Evolutionary conservation across 2,113 vertebrate species (phyloP), one percentile per base, ranked within the genome.

Genomic region (Istiophorus platypterus): DNA sequence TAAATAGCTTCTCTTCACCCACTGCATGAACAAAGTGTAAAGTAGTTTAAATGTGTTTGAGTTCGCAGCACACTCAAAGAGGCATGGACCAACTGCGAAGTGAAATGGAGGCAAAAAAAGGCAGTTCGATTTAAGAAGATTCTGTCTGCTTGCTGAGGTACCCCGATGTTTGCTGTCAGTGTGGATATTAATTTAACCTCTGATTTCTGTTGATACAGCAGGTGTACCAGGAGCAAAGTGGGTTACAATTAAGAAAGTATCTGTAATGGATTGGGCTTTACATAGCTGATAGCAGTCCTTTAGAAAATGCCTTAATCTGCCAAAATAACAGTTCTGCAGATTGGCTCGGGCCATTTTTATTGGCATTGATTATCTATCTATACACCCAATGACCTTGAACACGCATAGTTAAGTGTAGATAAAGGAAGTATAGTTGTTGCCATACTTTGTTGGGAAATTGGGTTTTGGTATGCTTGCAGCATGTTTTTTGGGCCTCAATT

Each of bases 341-440:
- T 62, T 62, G 29, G n/a, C 37, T 10, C n/a, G 17, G 10, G 2
- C 58, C 18, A 20, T 34, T 47, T 80, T 1, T 24, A 29, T 59
- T 26, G 13, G 26, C 18, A 18, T 47, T 34, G 3, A 27, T 78
- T 61, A 20, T 86, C 39, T 57, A 59, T 56, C 20, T 37, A 18
- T 61, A 39, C 24, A 62, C 41, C 34, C 17, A 24, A 3, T 74
- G 56, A 75, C 75, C 73, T 66, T 78, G 52, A 69, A 6, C n/a
- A 79, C 5, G 18, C 42, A 51, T n/a, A 45, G n/a, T 24, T 51
- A 15, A 52, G 14, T 22, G 18, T 31, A 47, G 27, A 54, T 2
- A 66, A 68, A 26, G 14, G 26, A 0, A 13, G 13, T 12, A 56
- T 41, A 2, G 14, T 61, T 52, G n/a, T 27, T 47, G 27, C 18